Base-by-base conservation (phyloP, 2,797 vertebrate species). In the Chaetodon trifasciatus region DNA sequence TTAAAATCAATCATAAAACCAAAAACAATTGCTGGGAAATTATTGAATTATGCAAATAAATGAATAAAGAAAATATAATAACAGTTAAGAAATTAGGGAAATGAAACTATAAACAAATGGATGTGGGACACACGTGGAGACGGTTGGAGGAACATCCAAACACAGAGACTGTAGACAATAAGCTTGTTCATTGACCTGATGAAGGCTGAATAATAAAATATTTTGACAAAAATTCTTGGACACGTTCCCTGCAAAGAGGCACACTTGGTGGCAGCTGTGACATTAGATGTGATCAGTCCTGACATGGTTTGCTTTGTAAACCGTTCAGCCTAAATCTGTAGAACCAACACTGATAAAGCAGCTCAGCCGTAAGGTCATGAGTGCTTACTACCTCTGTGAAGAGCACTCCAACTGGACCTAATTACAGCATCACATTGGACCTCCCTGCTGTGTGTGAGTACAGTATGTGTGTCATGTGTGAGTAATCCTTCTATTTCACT, bases 91-190 rank as follows among this genome's bases (percentile, higher is more conserved):
- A 37, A 17, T 2, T 11, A 67, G 11, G 11, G 7, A 58, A 53
- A 19, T 67, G 17, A 40, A 9, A 76, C 16, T 61, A 52, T 61
- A 52, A 50, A 68, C 21, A 69, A 62, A 46, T n/a, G 47, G 12
- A 70, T 39, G 21, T 69, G 24, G 23, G 46, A 68, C 3, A 19
- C 24, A 35, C 21, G 19, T 5, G 35, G 19, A 6, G 24, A 37
- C 53, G 16, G 6, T 47, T 69, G 11, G 49, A 74, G 49, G 35
- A 40, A 32, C 21, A 65, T 60, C n/a, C 60, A 81, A 46, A 80
- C 28, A 64, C 32, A 23, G 56, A 57, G 8, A 58, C 13, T 16
- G 46, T 12, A 63, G 50, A 77, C 17, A 56, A 56, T 32, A 80
- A 50, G 52, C 42, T 4, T 63, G 69, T 80, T 74, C 57, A 76